Percentiles rank a stretch among this genome's conserved stretches.
Evolutionary conservation across 92 coral and sea anemone species (phyloP).

Genomic region (Diadumene lineata): DNA sequence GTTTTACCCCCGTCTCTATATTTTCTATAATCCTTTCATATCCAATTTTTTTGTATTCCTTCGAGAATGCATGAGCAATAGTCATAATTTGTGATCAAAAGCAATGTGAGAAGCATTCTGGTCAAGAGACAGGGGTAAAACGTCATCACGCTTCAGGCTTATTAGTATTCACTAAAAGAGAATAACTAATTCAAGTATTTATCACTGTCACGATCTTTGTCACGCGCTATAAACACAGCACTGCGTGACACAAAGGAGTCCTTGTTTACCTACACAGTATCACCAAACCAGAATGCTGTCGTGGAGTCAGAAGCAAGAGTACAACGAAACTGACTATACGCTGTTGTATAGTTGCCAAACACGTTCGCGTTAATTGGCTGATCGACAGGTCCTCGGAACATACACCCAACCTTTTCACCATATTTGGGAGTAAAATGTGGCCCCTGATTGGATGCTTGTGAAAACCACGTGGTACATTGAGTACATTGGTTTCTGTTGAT

Average conservation of each 20-base stretch:
- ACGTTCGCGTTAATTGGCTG: background rate
- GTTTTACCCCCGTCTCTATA: too few species aligned
- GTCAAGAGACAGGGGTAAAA: too few species aligned
- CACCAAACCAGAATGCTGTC: slow-evolving; percentile 33
- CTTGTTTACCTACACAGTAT: slow-evolving; percentile 1
- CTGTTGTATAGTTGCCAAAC: slow-evolving; percentile 10
- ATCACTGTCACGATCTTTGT: too few species aligned
- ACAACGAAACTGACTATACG: slow-evolving; percentile 10
- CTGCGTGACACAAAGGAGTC: background rate
- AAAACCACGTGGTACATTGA: slow-evolving; percentile 35
- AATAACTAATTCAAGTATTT: too few species aligned
- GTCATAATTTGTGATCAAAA: too few species aligned
- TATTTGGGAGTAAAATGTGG: slow-evolving; percentile 32
- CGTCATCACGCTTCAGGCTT: too few species aligned
- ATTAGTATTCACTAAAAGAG: too few species aligned
- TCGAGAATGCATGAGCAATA: too few species aligned
- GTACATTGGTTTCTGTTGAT: slow-evolving; percentile 12
- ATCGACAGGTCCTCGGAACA: slow-evolving; percentile 4
- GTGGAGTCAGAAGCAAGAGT: background rate
- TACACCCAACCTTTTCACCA: slow-evolving; percentile 17
- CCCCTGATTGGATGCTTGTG: slow-evolving; percentile 30
- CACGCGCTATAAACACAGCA: too few species aligned
- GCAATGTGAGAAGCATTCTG: too few species aligned
- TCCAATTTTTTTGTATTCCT: too few species aligned
- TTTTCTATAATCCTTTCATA: too few species aligned